Evolutionary conservation across 2,797 vertebrate genomes (phyloP).

Genomic region (Urosaurus nigricauda): DNA sequence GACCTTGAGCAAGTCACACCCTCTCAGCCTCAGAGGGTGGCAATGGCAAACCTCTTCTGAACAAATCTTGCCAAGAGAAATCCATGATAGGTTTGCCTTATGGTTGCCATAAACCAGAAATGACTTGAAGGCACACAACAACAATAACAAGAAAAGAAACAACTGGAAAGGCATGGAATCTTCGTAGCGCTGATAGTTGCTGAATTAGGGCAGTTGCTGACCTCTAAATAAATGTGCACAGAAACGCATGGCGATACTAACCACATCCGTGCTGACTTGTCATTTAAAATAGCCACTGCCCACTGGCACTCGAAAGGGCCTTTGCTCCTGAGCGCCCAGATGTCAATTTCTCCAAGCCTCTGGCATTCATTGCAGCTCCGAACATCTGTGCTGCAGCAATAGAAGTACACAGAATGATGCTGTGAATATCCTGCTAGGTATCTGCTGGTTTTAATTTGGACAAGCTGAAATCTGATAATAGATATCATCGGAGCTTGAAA

Average conservation of each 20-base stretch:
- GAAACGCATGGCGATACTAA: background rate
- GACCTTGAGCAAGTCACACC: too few species aligned
- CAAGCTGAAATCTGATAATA: background rate
- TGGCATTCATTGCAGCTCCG: background rate
- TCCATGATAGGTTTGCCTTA: too few species aligned
- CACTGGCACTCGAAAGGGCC: background rate
- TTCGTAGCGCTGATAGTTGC: too few species aligned
- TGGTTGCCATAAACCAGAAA: too few species aligned
- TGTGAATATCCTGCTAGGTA: background rate
- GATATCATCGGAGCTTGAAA: background rate
- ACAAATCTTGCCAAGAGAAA: too few species aligned
- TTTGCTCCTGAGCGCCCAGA: background rate
- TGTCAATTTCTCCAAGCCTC: background rate
- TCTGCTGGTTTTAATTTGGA: background rate
- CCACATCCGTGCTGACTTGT: background rate
- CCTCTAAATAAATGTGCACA: background rate
- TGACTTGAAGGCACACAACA: too few species aligned
- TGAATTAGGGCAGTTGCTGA: background rate
- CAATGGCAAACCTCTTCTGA: too few species aligned
- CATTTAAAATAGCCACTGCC: background rate
- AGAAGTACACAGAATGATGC: background rate
- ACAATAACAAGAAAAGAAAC: too few species aligned
- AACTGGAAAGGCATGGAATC: too few species aligned
- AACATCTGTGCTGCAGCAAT: background rate
- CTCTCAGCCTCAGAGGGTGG: too few species aligned